Base-by-base conservation (phyloP, 2,888 invertebrate species). In the Phyto melanocephala region DNA sequence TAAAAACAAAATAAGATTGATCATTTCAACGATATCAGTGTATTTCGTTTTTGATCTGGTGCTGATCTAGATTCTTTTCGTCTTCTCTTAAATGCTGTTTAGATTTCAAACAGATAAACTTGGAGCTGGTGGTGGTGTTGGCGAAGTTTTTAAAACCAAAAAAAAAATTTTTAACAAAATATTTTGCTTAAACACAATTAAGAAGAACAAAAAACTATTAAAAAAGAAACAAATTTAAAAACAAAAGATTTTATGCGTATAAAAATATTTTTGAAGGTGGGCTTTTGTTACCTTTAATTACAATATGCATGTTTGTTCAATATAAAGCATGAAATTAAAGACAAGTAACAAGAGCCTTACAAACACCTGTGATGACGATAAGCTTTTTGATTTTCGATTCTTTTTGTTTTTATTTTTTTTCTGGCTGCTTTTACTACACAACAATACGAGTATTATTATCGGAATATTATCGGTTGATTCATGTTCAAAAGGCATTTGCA, bases 311-410 rank as follows among this genome's bases (percentile, higher is more conserved):
- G 82, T 82, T 82, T 79, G 67, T 76, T 79, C 75, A 82, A 82
- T 79, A 71, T 82, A 76, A 79, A 82, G 82, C 82, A 82, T 82
- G 82, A 82, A 82, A 82, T 82, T 79, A 79, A 82, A 82, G 79
- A 82, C 79, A 82, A 79, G 82, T 82, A 82, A 82, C 82, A 79
- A 82, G 82, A 82, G 82, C 70, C 82, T 54, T 79, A 67, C 82
- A 82, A 82, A 82, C 82, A 82, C 82, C 82, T 82, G 82, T 82
- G 82, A 82, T 82, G 79, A 71, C 71, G 82, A 82, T 79, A 82
- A 79, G 82, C 71, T 67, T 79, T 77, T 62, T 37, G 47, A 7
- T 28, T 58, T 80, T 65, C 56, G 7, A 15, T 58, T 80, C 50
- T 52, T 78, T 11, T 45, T 35, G 1, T 58, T 5, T 3, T 28